Conservation (phyloP, 1,140 invertebrate species). For the Rhysida immarginata region DNA sequence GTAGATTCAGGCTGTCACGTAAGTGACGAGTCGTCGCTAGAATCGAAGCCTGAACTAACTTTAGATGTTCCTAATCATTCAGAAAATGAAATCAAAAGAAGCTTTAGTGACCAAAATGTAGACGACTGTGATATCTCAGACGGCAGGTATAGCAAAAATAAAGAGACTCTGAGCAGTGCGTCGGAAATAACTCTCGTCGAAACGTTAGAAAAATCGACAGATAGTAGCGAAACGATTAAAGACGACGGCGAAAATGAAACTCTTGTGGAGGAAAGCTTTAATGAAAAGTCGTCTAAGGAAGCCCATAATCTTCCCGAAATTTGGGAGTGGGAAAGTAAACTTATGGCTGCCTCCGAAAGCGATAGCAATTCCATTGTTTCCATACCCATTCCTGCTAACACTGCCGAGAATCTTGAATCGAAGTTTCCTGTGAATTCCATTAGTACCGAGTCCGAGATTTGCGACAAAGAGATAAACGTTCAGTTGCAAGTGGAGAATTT, state of each 20-base stretch:
- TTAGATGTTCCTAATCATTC: neutral
- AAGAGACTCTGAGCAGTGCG: neutral
- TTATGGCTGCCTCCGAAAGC: neutral
- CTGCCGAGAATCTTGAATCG: neutral
- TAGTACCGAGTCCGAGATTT: neutral
- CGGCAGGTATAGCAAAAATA: neutral
- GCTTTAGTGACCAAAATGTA: neutral
- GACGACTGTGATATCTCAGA: neutral
- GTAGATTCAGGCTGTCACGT: slow-evolving; percentile 2
- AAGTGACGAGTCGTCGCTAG: slow-evolving; percentile 18
- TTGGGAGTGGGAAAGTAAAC: neutral
- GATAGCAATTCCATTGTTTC: too few relatives aligned
- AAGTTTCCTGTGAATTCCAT: neutral
- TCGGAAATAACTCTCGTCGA: neutral
- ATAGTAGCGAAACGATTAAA: slow-evolving; percentile 3
- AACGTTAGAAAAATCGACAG: slow-evolving; percentile 1
- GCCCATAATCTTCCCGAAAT: neutral
- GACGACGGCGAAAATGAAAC: neutral
- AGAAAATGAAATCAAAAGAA: too few relatives aligned
- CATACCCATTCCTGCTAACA: too few relatives aligned
- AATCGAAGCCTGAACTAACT: neutral
- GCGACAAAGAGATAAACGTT: neutral
- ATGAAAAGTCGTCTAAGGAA: neutral
- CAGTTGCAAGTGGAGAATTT: neutral
- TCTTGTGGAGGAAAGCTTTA: neutral